A percentile compares a stretch with the other conserved stretches of the same genome.
phyloP scores from a whole-genome alignment of 2,888 invertebrate genomes.

The Fissipunctia ypsillon region DNA sequence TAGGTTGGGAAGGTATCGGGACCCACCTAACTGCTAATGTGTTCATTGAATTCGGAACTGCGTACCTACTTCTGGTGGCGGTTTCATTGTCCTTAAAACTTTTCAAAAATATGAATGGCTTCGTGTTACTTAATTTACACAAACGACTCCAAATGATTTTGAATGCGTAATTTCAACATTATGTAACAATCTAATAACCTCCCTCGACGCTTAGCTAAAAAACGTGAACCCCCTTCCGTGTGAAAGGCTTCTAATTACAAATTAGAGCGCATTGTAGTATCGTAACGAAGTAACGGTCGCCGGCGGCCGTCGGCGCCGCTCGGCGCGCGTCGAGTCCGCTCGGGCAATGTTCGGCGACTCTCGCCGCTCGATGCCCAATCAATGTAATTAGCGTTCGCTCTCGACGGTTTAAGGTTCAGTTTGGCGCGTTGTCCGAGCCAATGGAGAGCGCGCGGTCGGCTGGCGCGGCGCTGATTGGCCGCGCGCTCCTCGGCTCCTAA shows the following conservation, averaged over 20 bases:
- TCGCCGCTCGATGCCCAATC: constrained; percentile 76
- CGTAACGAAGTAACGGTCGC: constrained; percentile 55
- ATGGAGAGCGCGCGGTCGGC: constrained; percentile 73
- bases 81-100: constrained; percentile 7
- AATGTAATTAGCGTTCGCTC: constrained; percentile 79
- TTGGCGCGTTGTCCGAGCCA: constrained; percentile 74
- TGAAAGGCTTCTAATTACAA: constrained; percentile 68
- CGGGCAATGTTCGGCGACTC: constrained; percentile 40
- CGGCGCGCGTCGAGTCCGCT: constrained; percentile 43
- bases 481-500: constrained; percentile 73
- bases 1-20: not conserved
- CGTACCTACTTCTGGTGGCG: not conserved
- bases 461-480: constrained; percentile 80
- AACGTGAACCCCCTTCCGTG: constrained; percentile 53
- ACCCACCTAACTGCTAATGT: not conserved
- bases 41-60: not conserved
- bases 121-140: constrained; percentile 44
- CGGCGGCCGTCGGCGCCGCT: constrained; percentile 53
- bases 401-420: constrained; percentile 75
- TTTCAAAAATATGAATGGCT: constrained; percentile 27
- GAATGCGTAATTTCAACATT: constrained; percentile 66
- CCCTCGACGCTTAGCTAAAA: constrained; percentile 58
- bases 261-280: constrained; percentile 66
- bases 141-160: constrained; percentile 59
- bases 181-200: constrained; percentile 58